phyloP scores from a whole-genome alignment of 2,888 invertebrate species.

The Tetheella fluctuosa region DNA sequence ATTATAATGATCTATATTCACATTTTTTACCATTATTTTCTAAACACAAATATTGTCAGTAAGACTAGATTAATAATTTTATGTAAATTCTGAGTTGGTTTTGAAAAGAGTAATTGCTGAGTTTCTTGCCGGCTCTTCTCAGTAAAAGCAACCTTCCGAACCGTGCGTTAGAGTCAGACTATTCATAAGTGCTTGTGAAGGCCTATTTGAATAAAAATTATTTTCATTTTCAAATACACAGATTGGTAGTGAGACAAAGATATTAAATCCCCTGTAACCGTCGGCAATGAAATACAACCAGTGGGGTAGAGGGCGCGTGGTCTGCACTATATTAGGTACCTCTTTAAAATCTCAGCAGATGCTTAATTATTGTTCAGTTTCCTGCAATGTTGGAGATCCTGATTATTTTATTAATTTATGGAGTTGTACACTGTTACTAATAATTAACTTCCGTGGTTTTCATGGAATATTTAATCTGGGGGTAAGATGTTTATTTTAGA shows the following conservation, averaged over 20 bases:
- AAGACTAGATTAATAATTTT: too few species aligned
- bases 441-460: background rate
- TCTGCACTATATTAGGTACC: constrained; percentile 25
- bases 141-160: too few species aligned
- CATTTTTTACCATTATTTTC: too few species aligned
- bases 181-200: too few species aligned
- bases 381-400: constrained; percentile 19
- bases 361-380: constrained; percentile 33
- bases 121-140: too few species aligned
- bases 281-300: constrained; percentile 27
- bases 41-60: too few species aligned
- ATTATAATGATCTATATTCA: too few species aligned
- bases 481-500: background rate
- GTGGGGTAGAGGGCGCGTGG: constrained; percentile 26
- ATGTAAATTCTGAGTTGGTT: too few species aligned
- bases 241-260: constrained; percentile 14
- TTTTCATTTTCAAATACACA: background rate
- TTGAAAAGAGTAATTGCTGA: too few species aligned
- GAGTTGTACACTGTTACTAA: constrained; percentile 10
- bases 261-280: constrained; percentile 36
- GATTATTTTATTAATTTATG: constrained; percentile 13
- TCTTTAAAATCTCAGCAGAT: constrained; percentile 35
- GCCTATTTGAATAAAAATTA: too few species aligned
- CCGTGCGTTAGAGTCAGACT: too few species aligned
- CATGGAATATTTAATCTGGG: background rate